Evolutionary conservation across 2,113 vertebrate genomes (phyloP), one percentile per base, ranked within the genome.

Genomic region (Thermophis baileyi): DNA sequence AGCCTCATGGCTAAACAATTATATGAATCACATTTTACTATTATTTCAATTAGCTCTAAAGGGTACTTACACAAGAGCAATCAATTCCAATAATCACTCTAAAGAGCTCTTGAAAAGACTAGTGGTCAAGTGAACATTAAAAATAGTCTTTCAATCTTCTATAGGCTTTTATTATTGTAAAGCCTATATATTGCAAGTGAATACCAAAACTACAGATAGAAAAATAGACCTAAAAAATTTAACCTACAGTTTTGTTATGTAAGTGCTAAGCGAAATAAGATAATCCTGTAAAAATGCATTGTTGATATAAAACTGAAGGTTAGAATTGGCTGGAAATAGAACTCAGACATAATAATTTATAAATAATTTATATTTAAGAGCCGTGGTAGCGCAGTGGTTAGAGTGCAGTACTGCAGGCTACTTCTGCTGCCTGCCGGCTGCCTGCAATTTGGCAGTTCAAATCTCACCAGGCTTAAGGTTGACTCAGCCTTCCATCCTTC

Each of bases 81-180:
- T 92, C 74, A 25, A 54, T 88, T 54, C 35, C 12, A 30, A 74
- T 74, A 81, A 92, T 53, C 16, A 9, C 49, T 50, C 87, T 18
- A 46, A 50, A 54, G 57, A 51, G 4, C 57, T 88, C 25, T 88
- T 22, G 60, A 46, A 92, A 88, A 53, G 35, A 35, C 27, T 47
- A 81, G 63, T 69, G 40, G 63, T 81, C 40, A 92, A 89, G 69
- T 55, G 50, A 89, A 85, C 69, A 85, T 92, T 54, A 89, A 85
- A 55, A 89, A 89, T 85, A 10, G 63, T 53, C 44, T 89, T 92
- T 57, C 87, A 89, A 11, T 51, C 44, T 85, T 85, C 40, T 81
- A 47, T 89, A 7, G 27, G 50, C 27, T 55, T 89, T 92, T 57
- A 53, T 55, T 47, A 20, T 85, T 92, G 40, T 85, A 55, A 85